Evolutionary conservation across 2,113 vertebrate species (phyloP).

Genomic region (Trichomycterus rosablanca): DNA sequence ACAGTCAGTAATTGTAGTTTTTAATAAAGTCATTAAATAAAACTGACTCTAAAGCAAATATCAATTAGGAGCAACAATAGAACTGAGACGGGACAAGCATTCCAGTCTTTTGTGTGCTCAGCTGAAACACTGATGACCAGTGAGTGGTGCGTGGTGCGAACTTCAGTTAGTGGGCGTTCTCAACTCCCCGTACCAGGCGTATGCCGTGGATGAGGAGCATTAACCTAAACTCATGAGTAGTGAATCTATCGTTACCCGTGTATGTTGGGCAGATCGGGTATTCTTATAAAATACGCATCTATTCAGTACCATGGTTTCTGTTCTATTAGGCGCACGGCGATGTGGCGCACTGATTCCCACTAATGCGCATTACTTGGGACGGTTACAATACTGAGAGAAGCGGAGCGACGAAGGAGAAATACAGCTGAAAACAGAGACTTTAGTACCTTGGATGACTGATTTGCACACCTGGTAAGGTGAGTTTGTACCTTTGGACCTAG

Average conservation of each 20-base stretch:
- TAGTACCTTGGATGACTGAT: constrained; percentile 42
- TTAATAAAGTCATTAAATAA: too few species aligned
- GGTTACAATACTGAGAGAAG: constrained; percentile 5
- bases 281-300: too few species aligned
- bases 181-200: too few species aligned
- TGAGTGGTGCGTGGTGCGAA: constrained; percentile 1
- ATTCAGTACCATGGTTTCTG: too few species aligned
- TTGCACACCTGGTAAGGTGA: constrained; percentile 45
- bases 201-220: not conserved
- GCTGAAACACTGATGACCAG: not conserved
- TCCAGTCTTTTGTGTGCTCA: not conserved
- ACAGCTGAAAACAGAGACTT: too few species aligned
- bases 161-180: constrained; percentile 20
- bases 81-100: too few species aligned
- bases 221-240: not conserved
- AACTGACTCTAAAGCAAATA: too few species aligned
- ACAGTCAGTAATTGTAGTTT: too few species aligned
- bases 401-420: constrained; percentile 17
- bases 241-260: not conserved
- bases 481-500: not conserved
- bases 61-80: too few species aligned
- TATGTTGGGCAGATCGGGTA: constrained; percentile 2
- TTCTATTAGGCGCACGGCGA: not conserved
- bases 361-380: constrained; percentile 32
- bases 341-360: constrained; percentile 16